These are phyloP conservation scores for Drosophila serrata DNA, from an alignment of 1,140 invertebrate genomes.

Conservation along the genomic window DNA sequence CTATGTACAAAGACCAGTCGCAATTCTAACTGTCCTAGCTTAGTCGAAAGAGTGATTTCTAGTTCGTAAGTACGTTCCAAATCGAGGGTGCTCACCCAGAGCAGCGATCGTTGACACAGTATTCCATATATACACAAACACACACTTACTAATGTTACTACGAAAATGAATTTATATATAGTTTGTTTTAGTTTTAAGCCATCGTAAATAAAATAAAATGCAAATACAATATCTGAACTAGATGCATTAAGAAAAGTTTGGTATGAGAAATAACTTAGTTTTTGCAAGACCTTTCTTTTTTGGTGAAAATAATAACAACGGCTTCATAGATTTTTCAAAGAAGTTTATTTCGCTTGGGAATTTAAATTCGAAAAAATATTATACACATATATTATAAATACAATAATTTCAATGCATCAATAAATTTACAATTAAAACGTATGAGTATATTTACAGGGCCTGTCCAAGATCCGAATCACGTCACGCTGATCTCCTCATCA, in stretches of 20 bases:
- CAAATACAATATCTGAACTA: not conserved
- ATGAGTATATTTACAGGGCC: constrained; percentile 66
- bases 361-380: constrained; percentile 82
- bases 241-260: too few species aligned
- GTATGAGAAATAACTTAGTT: too few species aligned
- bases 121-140: constrained; percentile 45
- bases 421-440: constrained; percentile 71
- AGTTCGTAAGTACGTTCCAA: constrained; percentile 46
- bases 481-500: constrained; percentile 93
- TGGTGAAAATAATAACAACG: too few species aligned
- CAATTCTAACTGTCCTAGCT: constrained; percentile 46
- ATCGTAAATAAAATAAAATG: constrained; percentile 13
- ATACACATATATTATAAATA: constrained; percentile 69
- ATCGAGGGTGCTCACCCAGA: constrained; percentile 14
- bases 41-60: constrained; percentile 74
- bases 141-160: constrained; percentile 61
- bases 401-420: constrained; percentile 60
- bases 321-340: constrained; percentile 57
- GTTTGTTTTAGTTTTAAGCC: constrained; percentile 28
- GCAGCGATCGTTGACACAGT: constrained; percentile 50
- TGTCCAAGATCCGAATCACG: constrained; percentile 87
- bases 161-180: constrained; percentile 50
- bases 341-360: constrained; percentile 72
- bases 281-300: too few species aligned
- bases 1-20: constrained; percentile 75